These are phyloP conservation scores for Dasyurus viverrinus DNA, from an alignment of 2,113 vertebrate genomes.

Conservation along the genomic window DNA sequence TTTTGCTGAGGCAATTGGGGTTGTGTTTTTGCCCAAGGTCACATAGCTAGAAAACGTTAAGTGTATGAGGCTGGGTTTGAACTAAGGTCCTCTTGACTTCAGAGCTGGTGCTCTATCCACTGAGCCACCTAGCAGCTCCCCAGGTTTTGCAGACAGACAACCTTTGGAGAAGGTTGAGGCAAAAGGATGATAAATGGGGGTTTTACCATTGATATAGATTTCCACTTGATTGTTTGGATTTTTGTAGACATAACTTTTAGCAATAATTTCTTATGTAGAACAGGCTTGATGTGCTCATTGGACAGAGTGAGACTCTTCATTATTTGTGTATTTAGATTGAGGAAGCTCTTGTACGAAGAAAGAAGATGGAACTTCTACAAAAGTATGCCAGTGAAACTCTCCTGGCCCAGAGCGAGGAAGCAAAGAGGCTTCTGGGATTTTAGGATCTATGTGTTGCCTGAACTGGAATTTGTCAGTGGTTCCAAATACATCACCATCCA, in stretches of 20 bases:
- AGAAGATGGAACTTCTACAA: conserved; percentile 98
- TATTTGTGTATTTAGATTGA: conserved; percentile 88
- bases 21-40: no score
- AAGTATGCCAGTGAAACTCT: conserved; percentile 97
- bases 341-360: conserved; percentile 94
- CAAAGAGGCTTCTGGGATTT: conserved; percentile 91
- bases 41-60: no score
- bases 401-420: conserved; percentile 96
- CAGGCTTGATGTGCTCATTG: accelerated
- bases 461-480: background rate
- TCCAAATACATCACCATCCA: background rate
- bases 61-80: no score
- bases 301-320: background rate
- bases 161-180: background rate
- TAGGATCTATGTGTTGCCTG: conserved; percentile 68
- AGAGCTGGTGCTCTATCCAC: no score
- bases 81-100: no score
- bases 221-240: background rate
- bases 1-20: no score
- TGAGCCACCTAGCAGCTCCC: no score
- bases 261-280: background rate
- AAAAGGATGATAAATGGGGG: background rate
- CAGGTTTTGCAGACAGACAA: background rate
- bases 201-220: background rate
- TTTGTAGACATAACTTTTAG: background rate